Evolutionary conservation across 2,797 vertebrate genomes (phyloP).

Genomic region (Clamator glandarius): DNA sequence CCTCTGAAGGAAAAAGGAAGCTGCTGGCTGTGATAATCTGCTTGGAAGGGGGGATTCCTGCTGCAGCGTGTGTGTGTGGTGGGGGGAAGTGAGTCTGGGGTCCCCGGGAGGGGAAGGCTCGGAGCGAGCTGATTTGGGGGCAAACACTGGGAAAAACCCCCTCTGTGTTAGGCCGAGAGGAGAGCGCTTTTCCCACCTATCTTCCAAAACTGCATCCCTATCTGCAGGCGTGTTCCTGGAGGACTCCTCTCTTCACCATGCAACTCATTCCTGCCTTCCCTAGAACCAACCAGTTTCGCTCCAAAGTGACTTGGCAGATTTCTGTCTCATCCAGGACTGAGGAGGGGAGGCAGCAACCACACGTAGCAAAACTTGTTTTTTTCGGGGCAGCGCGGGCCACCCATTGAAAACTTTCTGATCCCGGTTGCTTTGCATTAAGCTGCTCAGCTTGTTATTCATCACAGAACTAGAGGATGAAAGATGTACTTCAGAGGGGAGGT

Average conservation of each 20-base stretch:
- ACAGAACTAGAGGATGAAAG: background rate
- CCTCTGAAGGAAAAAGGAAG: no score
- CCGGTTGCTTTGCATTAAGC: background rate
- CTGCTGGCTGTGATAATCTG: background rate
- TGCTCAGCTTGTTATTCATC: background rate
- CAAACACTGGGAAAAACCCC: background rate
- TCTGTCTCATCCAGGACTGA: background rate
- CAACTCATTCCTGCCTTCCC: background rate
- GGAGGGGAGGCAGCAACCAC: background rate
- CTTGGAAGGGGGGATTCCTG: background rate
- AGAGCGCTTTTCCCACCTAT: background rate
- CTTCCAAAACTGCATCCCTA: background rate
- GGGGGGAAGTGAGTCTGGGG: background rate
- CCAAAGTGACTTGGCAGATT: conserved; percentile 50
- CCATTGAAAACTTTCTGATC: conserved; percentile 20
- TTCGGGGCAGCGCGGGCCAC: background rate
- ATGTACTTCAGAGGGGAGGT: background rate
- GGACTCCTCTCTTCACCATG: background rate
- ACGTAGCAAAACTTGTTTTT: background rate
- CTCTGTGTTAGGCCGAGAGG: background rate
- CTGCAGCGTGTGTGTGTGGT: background rate
- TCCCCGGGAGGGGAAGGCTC: background rate
- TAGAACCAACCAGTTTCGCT: conserved; percentile 25
- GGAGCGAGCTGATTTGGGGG: background rate
- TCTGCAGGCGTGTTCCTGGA: background rate